Base-by-base conservation (phyloP, 2,888 invertebrate species). In the Dryobotodes eremita region DNA sequence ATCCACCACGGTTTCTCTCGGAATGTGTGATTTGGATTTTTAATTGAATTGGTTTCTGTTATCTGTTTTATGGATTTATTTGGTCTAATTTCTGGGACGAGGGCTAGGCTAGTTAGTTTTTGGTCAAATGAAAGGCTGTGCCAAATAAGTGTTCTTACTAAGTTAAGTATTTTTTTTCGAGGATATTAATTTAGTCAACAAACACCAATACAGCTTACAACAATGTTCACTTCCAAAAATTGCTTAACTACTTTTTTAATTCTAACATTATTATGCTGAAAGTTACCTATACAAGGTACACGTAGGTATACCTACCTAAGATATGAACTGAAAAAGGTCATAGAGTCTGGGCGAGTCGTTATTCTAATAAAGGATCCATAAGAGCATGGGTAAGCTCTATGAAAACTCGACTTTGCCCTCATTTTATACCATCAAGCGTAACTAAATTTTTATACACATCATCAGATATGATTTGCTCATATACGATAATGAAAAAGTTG, bases 11-110 rank as follows among this genome's bases (percentile, higher is more conserved):
- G 95, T 95, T 95, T 92, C 93, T 90, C 94, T 93, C 89, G 92
- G 95, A 95, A 96, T 95, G 95, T 96, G 96, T 96, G 96, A 96
- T 96, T 96, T 95, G 96, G 94, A 93, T 95, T 96, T 96, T 96
- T 96, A 96, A 96, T 96, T 95, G 95, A 95, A 95, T 95, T 94
- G 94, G 92, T 91, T 92, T 91, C 85, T 90, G 87, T 89, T 91
- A 89, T 89, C 88, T 89, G 80, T 84, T 84, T 83, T 85, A 82
- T 85, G 71, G 87, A 84, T 86, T 83, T 85, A 80, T 86, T 83
- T 73, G 65, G 55, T 42, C 85, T 81, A 84, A 85, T 87, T 85
- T 85, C 55, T 64, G 84, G 72, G 68, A 76, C 31, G 46, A 57
- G 15, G 36, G 26, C 15, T 64, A 64, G 13, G 50, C 59, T 46